These are phyloP conservation scores for Orestias chungarensis DNA, from an alignment of 2,797 vertebrate species.

Conservation along the genomic window DNA sequence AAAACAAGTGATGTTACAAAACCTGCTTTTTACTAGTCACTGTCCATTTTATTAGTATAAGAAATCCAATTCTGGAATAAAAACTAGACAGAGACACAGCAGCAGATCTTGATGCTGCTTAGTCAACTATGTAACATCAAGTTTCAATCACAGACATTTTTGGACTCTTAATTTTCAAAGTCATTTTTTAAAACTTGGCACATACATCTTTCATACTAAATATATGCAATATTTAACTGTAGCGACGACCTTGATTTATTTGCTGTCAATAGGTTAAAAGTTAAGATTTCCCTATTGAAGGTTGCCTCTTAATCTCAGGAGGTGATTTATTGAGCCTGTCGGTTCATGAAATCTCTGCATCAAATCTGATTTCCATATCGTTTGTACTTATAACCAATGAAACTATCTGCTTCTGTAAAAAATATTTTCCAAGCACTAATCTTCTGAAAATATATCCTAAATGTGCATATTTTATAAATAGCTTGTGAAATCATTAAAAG, in stretches of 20 bases:
- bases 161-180: neutral
- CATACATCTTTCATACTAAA: neutral
- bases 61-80: neutral
- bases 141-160: neutral
- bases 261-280: too few species aligned
- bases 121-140: neutral
- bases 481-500: neutral
- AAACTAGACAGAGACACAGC: neutral
- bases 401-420: neutral
- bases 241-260: too few species aligned
- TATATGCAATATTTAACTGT: neutral
- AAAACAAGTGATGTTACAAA: neutral
- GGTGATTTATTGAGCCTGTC: too few species aligned
- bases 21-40: neutral
- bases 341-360: too few species aligned
- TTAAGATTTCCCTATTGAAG: too few species aligned
- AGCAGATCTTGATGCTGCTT: neutral
- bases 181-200: neutral
- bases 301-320: too few species aligned
- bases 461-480: neutral
- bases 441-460: slow-evolving; percentile 1
- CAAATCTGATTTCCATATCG: neutral
- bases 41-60: slow-evolving; percentile 1
- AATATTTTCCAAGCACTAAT: slow-evolving; percentile 1
- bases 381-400: neutral